Percentiles rank a stretch among this genome's conserved stretches.
Evolutionary conservation across 1,140 invertebrate genomes (phyloP).

Genomic region (Cydia splendana): DNA sequence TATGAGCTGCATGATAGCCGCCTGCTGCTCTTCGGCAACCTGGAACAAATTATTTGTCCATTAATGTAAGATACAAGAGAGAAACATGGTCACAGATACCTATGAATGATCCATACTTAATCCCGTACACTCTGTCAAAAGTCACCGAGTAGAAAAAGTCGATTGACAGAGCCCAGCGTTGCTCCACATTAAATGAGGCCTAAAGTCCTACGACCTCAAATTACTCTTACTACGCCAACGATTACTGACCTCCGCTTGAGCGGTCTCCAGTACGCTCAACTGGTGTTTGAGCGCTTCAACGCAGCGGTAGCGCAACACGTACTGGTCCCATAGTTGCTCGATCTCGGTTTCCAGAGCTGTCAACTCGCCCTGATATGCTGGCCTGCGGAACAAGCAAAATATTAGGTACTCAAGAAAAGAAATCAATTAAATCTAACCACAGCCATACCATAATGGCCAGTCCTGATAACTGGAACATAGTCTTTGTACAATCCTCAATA

Average conservation of each 20-base stretch:
- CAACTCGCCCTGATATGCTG: slow-evolving; percentile 98
- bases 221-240: not conserved
- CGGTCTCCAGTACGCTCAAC: slow-evolving; percentile 70
- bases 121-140: too few relatives aligned
- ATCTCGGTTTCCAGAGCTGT: slow-evolving; percentile 94
- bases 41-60: slow-evolving; percentile 34
- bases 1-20: slow-evolving; percentile 74
- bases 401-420: not conserved
- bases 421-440: not conserved
- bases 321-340: slow-evolving; percentile 91
- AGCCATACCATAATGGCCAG: too few relatives aligned
- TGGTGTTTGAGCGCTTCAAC: slow-evolving; percentile 82
- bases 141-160: too few relatives aligned
- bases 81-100: too few relatives aligned
- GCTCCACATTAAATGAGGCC: too few relatives aligned
- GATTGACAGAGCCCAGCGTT: too few relatives aligned
- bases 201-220: too few relatives aligned
- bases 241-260: slow-evolving; percentile 66
- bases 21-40: slow-evolving; percentile 73
- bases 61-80: not conserved
- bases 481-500: too few relatives aligned
- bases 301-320: slow-evolving; percentile 93
- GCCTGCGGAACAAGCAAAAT: slow-evolving; percentile 80
- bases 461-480: too few relatives aligned
- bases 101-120: too few relatives aligned